Base-by-base conservation (phyloP, 92 coral and sea anemone species). In the Hydrozoanthus gracilis region DNA sequence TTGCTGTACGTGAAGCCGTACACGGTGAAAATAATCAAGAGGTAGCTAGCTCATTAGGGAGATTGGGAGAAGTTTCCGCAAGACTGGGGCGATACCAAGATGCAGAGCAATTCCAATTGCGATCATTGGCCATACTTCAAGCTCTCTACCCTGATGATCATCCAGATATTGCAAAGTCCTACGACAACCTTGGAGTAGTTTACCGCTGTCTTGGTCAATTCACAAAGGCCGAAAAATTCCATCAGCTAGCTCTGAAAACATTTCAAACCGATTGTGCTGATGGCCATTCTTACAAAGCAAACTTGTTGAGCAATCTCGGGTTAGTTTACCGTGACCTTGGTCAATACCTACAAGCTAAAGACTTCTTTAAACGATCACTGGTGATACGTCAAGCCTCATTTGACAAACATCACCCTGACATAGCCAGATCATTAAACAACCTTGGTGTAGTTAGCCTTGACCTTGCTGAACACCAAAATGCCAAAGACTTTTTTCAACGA, bases 41-140 rank as follows among this genome's bases (percentile, higher is more conserved):
- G 17, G 76, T 71, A 71, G 76, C 76, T 12, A 83, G 71, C 6
- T 50, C 62, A 2, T 64, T 87, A 54, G 16, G 47, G 46, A 71
- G 46, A 39, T 51, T 15, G 52, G 76, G 76, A 71, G 14, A 39
- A 45, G 76, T 71, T 6, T 71, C 50, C 52, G 39, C 17, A 16
- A 51, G 7, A 7, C 50, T 71, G 5, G 51, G 51, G 8, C 51
- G 39, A 9, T 51, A 71, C 46, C 51, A 44, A 16, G 16, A 71
- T 39, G 76, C 76, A 8, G 46, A 71, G 46, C n/a, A 44, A 13
- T 9, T 39, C 17, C 52, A 9, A 5, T 39, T 11, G 51, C 8
- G 7, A 51, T 15, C 76, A 71, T n/a, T 71, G 8, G 76, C 27
- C 8, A 39, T 71, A 51, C 39, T 27, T 27, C 39, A 27, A 27